These are phyloP conservation scores for Cydia splendana DNA, from an alignment of 1,140 invertebrate species.

Conservation along the genomic window DNA sequence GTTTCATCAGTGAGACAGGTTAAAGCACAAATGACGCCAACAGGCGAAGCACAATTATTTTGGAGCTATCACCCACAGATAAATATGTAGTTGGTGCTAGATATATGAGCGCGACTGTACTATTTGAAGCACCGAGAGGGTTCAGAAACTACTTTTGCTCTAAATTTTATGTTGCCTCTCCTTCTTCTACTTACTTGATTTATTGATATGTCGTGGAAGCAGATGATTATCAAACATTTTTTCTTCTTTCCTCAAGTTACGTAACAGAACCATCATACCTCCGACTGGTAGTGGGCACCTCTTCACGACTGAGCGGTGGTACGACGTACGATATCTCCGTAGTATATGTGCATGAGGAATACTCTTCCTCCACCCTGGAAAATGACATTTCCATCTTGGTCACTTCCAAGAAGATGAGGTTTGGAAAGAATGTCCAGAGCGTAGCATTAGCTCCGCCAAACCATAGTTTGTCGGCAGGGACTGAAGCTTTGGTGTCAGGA, in stretches of 20 bases:
- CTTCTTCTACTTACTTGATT: too few species aligned
- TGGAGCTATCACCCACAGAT: too few species aligned
- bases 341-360: slow-evolving; percentile 54
- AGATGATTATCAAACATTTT: not conserved
- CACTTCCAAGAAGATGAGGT: slow-evolving; percentile 50
- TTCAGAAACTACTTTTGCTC: too few species aligned
- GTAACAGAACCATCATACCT: slow-evolving; percentile 45
- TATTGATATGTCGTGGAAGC: too few species aligned
- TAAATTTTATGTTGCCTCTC: too few species aligned
- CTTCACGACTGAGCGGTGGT: slow-evolving; percentile 55
- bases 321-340: slow-evolving; percentile 52
- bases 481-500: slow-evolving; percentile 66
- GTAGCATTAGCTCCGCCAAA: slow-evolving; percentile 48
- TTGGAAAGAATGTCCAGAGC: slow-evolving; percentile 47
- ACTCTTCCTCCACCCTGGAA: slow-evolving; percentile 51
- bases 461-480: slow-evolving; percentile 46
- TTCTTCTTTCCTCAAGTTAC: slow-evolving; percentile 49
- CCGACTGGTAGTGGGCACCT: slow-evolving; percentile 59
- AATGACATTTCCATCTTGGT: slow-evolving; percentile 65
- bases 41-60: too few species aligned
- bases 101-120: too few species aligned
- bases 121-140: too few species aligned
- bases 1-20: too few species aligned
- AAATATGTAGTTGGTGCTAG: too few species aligned
- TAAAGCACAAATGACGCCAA: too few species aligned